Conservation (phyloP, 2,888 invertebrate genomes). For the Nineta flava region DNA sequence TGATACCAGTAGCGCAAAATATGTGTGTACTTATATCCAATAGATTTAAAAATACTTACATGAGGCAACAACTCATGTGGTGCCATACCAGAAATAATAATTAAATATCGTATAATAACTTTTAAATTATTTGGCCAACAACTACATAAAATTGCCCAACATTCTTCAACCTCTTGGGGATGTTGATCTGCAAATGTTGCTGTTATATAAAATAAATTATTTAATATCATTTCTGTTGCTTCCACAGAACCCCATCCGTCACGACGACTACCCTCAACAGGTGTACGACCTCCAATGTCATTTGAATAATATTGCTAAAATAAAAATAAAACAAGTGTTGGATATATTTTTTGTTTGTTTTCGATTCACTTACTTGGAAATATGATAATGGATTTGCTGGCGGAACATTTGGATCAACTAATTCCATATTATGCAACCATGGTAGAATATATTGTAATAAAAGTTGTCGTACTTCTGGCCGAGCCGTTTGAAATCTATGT, state of each 20-base stretch:
- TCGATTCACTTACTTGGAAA: conserved; percentile 48
- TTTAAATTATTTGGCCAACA: conserved; percentile 96
- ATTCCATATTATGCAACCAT: conserved; percentile 97
- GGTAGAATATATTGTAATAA: conserved; percentile 86
- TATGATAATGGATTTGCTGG: conserved; percentile 71
- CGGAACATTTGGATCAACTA: conserved; percentile 93
- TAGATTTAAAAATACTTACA: conserved; percentile 51
- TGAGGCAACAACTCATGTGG: conserved; percentile 83
- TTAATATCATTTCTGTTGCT: conserved; percentile 99
- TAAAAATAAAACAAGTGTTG: neutral
- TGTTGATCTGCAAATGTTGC: conserved; percentile 95
- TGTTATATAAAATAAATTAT: conserved; percentile 96
- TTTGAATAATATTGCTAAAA: conserved; percentile 30
- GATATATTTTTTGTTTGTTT: neutral
- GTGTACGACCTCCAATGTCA: conserved; percentile 33
- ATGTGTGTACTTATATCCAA: no score
- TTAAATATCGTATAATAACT: conserved; percentile 88
- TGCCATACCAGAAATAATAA: conserved; percentile 95
- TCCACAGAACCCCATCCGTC: conserved; percentile 97
- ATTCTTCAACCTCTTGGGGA: conserved; percentile 85
- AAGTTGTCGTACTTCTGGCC: conserved; percentile 81
- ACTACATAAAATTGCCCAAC: conserved; percentile 91
- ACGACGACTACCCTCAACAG: conserved; percentile 47
- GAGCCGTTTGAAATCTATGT: conserved; percentile 87
- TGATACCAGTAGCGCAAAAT: neutral